Evolutionary conservation across 2,113 vertebrate species (phyloP).

Genomic region (Protobothrops mucrosquamatus): DNA sequence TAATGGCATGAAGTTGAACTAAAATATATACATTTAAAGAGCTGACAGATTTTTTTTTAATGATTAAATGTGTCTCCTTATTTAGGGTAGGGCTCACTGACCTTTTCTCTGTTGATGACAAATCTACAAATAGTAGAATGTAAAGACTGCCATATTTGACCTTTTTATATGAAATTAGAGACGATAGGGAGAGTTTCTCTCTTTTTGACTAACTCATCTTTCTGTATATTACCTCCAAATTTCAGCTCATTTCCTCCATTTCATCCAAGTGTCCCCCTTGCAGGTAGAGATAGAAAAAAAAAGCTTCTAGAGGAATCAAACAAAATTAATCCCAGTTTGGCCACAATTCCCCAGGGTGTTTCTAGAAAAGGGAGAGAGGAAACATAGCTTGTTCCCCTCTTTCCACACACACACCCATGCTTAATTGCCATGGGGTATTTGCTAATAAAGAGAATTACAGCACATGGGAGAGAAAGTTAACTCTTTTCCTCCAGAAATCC

Average conservation of each 20-base stretch:
- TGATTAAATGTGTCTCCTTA: neutral
- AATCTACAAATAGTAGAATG: neutral
- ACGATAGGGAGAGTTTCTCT: neutral
- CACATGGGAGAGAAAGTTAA: neutral
- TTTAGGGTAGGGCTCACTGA: neutral
- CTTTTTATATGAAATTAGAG: neutral
- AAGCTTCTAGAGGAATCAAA: neutral
- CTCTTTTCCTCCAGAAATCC: neutral
- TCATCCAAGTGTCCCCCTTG: neutral
- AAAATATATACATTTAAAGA: conserved; percentile 25
- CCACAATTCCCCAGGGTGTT: neutral
- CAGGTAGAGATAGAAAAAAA: neutral
- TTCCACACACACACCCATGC: neutral
- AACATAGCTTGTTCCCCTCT: neutral
- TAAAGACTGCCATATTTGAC: neutral
- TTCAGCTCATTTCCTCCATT: neutral
- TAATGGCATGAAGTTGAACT: conserved; percentile 21
- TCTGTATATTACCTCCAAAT: neutral
- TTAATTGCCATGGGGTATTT: neutral
- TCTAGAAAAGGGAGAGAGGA: neutral
- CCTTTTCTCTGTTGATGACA: neutral
- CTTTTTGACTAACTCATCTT: neutral
- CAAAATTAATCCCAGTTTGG: neutral
- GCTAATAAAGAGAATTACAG: neutral
- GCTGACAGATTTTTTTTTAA: neutral